These are phyloP conservation scores for Ommatoiulus sabulosus DNA, from an alignment of 2,888 invertebrate genomes.

Conservation along the genomic window DNA sequence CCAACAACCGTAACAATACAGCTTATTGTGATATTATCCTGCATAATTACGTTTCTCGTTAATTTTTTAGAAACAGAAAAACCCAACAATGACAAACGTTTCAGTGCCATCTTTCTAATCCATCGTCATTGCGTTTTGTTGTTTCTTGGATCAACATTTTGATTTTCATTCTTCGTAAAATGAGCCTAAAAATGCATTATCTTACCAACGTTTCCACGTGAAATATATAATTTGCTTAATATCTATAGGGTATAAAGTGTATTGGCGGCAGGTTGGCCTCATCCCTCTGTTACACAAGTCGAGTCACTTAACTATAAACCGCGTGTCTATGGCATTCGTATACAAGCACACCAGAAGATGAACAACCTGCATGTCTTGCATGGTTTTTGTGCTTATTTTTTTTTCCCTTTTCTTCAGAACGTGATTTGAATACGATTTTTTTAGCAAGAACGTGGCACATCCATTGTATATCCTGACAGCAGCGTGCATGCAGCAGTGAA, in stretches of 20 bases:
- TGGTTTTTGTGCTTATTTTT: background rate
- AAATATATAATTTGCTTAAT: background rate
- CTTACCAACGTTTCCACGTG: background rate
- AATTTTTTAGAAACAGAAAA: background rate
- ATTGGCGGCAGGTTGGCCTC: background rate
- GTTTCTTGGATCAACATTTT: background rate
- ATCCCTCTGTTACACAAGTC: background rate
- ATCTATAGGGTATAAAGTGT: background rate
- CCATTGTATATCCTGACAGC: background rate
- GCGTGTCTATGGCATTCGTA: background rate
- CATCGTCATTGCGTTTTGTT: background rate
- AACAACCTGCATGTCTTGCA: background rate
- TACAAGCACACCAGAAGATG: background rate
- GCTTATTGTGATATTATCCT: too few species aligned
- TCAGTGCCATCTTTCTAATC: background rate
- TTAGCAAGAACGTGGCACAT: background rate
- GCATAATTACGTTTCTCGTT: too few species aligned
- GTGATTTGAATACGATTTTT: conserved; percentile 22
- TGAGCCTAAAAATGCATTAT: background rate
- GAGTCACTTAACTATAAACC: background rate
- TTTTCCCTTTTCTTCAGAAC: background rate
- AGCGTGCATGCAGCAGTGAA: background rate
- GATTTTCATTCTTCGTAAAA: background rate
- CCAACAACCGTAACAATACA: too few species aligned
- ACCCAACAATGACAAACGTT: background rate